Conservation (phyloP, 2,113 vertebrate genomes). For the Corythaixoides concolor region DNA sequence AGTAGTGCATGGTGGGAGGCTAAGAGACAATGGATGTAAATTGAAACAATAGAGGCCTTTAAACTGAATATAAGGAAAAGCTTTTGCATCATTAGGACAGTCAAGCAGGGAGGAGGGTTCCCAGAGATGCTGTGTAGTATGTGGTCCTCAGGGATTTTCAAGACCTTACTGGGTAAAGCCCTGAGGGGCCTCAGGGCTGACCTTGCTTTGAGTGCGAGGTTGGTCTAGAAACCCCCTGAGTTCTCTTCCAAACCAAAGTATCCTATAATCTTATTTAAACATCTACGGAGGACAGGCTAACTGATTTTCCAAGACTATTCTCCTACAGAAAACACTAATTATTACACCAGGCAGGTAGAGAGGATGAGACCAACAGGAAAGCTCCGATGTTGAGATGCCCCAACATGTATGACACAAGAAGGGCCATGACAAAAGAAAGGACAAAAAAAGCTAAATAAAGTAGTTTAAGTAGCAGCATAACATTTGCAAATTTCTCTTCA, state of each 20-base stretch:
- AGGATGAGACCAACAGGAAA: neutral
- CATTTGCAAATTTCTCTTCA: neutral
- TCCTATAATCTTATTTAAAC: neutral
- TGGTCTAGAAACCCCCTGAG: neutral
- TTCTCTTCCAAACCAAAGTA: neutral
- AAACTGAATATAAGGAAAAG: neutral
- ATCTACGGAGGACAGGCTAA: neutral
- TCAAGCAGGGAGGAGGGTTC: neutral
- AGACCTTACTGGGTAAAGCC: neutral
- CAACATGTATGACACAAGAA: neutral
- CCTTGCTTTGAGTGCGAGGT: neutral
- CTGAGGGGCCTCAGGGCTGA: neutral
- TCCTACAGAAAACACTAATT: neutral
- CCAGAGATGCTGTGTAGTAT: neutral
- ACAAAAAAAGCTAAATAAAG: neutral
- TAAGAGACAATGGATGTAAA: neutral
- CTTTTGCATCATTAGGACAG: neutral
- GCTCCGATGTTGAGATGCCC: neutral
- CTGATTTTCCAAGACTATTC: neutral
- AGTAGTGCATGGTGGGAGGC: neutral
- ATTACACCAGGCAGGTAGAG: neutral
- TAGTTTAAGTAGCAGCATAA: neutral
- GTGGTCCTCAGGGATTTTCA: neutral
- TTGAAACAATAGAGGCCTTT: neutral
- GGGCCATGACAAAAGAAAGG: neutral